A percentile compares a stretch with the other conserved stretches of the same genome.
phyloP scores from a whole-genome alignment of 1,140 invertebrate species.

The Aradophagus sp. region DNA sequence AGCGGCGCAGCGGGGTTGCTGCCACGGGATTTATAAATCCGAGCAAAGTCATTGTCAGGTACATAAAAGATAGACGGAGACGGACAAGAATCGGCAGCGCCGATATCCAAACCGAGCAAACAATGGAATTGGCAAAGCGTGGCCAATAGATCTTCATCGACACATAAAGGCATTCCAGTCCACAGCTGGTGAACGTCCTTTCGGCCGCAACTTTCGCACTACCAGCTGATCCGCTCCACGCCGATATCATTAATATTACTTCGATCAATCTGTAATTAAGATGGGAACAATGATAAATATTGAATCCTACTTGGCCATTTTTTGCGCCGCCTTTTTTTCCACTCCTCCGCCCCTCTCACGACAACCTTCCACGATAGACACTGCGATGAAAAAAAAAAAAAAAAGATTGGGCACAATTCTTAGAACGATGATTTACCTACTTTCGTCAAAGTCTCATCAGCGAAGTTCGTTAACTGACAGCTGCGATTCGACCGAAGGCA shows the following conservation, averaged over 20 bases:
- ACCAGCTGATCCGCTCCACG: conserved; percentile 11
- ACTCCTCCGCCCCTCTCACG: too few relatives aligned
- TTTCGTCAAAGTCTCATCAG: too few relatives aligned
- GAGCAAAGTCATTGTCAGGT: conserved; percentile 52
- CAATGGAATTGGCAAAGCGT: conserved; percentile 55
- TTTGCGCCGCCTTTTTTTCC: too few relatives aligned
- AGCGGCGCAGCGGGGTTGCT: conserved; percentile 25
- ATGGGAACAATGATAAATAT: conserved; percentile 44
- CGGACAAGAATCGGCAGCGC: conserved; percentile 45
- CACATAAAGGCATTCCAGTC: conserved; percentile 49
- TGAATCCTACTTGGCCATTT: conserved; percentile 5
- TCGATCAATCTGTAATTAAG: conserved; percentile 40
- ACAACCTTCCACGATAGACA: too few relatives aligned
- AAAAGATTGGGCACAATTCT: too few relatives aligned
- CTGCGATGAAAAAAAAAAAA: too few relatives aligned
- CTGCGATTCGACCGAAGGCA: too few relatives aligned
- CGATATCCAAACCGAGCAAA: conserved; percentile 41
- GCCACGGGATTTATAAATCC: conserved; percentile 50
- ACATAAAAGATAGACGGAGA: conserved; percentile 42
- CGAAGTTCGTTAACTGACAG: too few relatives aligned
- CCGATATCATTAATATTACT: conserved; percentile 37
- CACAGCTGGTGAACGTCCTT: conserved; percentile 36
- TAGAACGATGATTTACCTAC: too few relatives aligned
- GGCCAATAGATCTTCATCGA: conserved; percentile 53
- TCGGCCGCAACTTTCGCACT: conserved; percentile 35